Evolutionary conservation across 2,888 invertebrate genomes (phyloP), one percentile per base, ranked within the genome.

Genomic region (Phyllotreta cruciferae): DNA sequence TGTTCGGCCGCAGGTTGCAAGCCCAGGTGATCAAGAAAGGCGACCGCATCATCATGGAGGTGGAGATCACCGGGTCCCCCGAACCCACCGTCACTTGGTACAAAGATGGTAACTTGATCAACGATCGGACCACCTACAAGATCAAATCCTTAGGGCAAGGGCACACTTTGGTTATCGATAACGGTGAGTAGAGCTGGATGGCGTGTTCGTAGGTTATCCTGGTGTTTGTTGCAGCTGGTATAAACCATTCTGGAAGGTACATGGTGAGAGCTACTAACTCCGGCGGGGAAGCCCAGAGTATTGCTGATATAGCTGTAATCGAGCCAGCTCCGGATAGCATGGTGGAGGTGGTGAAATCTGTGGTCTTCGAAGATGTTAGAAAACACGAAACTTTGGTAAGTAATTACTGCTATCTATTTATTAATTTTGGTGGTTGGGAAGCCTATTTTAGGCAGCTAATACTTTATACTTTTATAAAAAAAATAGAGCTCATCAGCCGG

Each of bases 231-330:
- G 36, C 66, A 88, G 88, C 85, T 67, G 84, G 85, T 71, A 82
- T 84, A 35, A 80, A 85, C 66, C 90, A 94, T 79, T 87, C 88
- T 60, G 93, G 93, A 54, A 88, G 90, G 73, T 92, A 90, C 73
- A 90, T 88, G 86, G 90, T 90, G 9, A 84, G 85, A 69, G 92
- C 91, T 7, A 85, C 85, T 0, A 92, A 92, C 77, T 84, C 87
- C 55, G 90, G 89, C 11, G 92, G 92, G n/a, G 91, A 91, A 81
- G 90, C 91, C n/a, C 88, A 89, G 77, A 90, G 91, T 79, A 89
- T 90, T 67, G 92, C 92, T 6, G 91, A 92, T 75, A 88, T 92
- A 70, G 87, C 88, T 62, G 89, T 92, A 38, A 84, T 88, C 67
- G 90, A 90, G 74, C 87, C 88, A 55, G 86, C 88, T 4, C 88